Evolutionary conservation across 2,888 invertebrate genomes (phyloP), one percentile per base, ranked within the genome.

Genomic region (Kryphioiulus occultus): DNA sequence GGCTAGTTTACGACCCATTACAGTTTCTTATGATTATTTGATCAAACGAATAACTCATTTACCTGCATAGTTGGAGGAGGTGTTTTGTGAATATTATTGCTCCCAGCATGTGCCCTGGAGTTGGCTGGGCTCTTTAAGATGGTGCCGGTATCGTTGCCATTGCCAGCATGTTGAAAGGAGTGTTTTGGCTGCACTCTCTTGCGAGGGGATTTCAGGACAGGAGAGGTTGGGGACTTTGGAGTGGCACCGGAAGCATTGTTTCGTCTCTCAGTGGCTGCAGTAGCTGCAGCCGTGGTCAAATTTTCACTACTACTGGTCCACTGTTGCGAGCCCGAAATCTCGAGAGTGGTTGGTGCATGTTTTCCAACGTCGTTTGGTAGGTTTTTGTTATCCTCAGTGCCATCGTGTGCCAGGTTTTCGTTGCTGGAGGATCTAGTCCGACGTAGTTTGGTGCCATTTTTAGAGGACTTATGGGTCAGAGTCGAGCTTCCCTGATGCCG

Each of bases 251-350:
- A 42, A 53, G 9, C 32, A 53, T n/a, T 68, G 19, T 19, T 44
- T 85, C 87, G 42, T 26, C 85, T 44, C 15, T 87, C 87, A 10
- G 82, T 85, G 32, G 87, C 87, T 4, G 59, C 87, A 26, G 19
- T 26, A 12, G 87, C 87, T 19, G 87, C 87, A 53, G 87, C 87
- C n/a, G 87, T 87, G 2, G 87, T 44, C n/a, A 87, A 59, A 85
- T 22, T 53, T 85, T 87, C 87, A 82, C 47, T 87, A 47, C 85
- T 85, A 30, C 39, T 39, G n/a, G 87, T 53, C 87, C 87, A 87
- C 30, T 87, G 78, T 19, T 83, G n/a, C n/a, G 32, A 42, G 2
- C 26, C 59, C 7, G 30, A n/a, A 22, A 26, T 42, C 22, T 83
- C 87, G 12, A 78, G 26, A 5, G 87, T 78, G 0, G 30, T 19